phyloP scores from a whole-genome alignment of 2,888 invertebrate species.

The Polyommatus iphigenia region DNA sequence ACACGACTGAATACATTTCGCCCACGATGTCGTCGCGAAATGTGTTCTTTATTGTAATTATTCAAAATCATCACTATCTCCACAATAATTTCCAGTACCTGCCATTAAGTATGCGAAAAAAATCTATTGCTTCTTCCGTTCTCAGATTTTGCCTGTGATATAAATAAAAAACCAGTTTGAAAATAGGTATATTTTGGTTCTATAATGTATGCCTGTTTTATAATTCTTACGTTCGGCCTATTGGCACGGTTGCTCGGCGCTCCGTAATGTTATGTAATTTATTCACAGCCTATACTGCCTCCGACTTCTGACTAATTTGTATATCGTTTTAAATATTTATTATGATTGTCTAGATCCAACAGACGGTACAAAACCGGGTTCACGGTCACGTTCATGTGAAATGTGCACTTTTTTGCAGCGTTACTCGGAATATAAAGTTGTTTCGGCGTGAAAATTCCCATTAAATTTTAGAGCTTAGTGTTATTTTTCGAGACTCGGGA shows the following conservation, averaged over 20 bases:
- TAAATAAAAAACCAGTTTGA: conserved; percentile 8
- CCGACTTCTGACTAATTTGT: conserved; percentile 11
- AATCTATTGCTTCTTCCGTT: conserved; percentile 8
- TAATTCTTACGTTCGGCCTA: conserved; percentile 17
- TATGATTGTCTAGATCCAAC: conserved; percentile 59
- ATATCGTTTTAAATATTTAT: conserved; percentile 25
- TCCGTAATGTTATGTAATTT: conserved; percentile 22
- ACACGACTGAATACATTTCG: conserved; percentile 43
- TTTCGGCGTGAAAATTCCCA: conserved; percentile 65
- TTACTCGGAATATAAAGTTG: conserved; percentile 59
- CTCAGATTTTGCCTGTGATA: not conserved
- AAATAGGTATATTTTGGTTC: conserved; percentile 8
- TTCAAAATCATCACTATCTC: not conserved
- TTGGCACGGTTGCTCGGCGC: not conserved
- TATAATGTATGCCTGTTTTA: conserved; percentile 12
- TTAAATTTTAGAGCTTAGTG: conserved; percentile 52
- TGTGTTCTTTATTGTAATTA: conserved; percentile 13
- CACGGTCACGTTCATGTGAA: conserved; percentile 63
- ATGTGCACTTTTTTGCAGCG: conserved; percentile 74
- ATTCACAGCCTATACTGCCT: conserved; percentile 19
- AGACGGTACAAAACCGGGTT: conserved; percentile 65
- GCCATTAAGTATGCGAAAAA: not conserved
- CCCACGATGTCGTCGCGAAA: conserved; percentile 51
- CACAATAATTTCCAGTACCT: not conserved
- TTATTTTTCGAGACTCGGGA: conserved; percentile 1